phyloP scores from a whole-genome alignment of 2,797 vertebrate genomes.

The Megaceryle alcyon region DNA sequence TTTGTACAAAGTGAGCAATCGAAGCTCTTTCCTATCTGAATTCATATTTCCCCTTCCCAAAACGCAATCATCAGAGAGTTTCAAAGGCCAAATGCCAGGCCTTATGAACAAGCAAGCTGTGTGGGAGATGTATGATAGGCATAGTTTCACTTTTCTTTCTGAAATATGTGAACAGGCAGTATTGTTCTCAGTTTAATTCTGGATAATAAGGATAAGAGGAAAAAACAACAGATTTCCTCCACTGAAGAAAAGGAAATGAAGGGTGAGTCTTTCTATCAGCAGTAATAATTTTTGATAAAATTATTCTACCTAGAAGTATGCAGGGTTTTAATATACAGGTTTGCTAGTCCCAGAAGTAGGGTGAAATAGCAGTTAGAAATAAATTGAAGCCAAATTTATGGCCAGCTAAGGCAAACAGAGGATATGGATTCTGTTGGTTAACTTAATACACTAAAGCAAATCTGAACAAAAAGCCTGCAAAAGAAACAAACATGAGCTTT shows the following conservation, averaged over 20 bases:
- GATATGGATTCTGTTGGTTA: slow-evolving; percentile 2
- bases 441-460: slow-evolving; percentile 38
- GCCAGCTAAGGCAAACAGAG: neutral
- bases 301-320: neutral
- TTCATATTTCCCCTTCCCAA: neutral
- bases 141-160: neutral
- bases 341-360: neutral
- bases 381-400: neutral
- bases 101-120: neutral
- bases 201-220: neutral
- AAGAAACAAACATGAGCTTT: slow-evolving; percentile 54
- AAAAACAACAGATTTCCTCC: neutral
- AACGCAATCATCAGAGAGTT: neutral
- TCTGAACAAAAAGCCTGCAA: slow-evolving; percentile 59
- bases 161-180: neutral
- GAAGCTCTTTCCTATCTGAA: neutral
- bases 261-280: neutral
- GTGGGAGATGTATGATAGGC: neutral
- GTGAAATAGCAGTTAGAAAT: neutral
- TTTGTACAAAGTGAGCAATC: neutral
- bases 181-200: neutral
- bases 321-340: neutral
- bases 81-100: neutral
- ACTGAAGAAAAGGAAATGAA: neutral
- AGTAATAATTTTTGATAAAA: neutral